A percentile compares a stretch with the other conserved stretches of the same genome.
phyloP scores from a whole-genome alignment of 2,797 vertebrate species.

The Liasis olivaceus region DNA sequence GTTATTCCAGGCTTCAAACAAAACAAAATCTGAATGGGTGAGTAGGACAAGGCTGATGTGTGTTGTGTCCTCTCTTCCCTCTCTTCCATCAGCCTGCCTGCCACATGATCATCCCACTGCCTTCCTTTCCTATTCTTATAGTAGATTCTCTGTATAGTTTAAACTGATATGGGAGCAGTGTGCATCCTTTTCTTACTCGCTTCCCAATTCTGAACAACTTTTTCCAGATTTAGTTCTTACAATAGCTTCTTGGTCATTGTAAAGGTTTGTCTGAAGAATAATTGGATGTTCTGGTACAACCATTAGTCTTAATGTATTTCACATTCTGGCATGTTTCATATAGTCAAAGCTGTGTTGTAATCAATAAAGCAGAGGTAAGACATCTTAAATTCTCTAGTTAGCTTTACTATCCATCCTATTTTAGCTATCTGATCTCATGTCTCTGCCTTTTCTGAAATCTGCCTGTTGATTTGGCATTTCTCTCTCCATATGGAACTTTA shows the following conservation, averaged over 20 bases:
- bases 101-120: no score
- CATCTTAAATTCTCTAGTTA: neutral
- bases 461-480: no score
- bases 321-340: neutral
- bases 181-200: neutral
- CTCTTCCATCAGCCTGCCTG: no score
- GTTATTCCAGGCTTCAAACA: neutral
- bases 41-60: neutral
- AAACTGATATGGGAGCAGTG: neutral
- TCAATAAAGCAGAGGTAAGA: neutral
- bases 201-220: neutral
- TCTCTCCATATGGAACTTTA: no score
- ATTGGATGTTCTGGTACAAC: neutral
- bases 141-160: neutral
- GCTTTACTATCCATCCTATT: neutral
- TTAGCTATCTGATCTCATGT: neutral
- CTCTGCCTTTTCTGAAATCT: no score
- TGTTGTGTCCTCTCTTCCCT: no score
- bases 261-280: neutral
- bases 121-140: neutral
- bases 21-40: neutral
- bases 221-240: neutral
- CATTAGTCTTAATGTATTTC: neutral
- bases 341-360: neutral
- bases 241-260: neutral